phyloP scores from a whole-genome alignment of 1,140 invertebrate genomes.

The Leptinotarsa texana region DNA sequence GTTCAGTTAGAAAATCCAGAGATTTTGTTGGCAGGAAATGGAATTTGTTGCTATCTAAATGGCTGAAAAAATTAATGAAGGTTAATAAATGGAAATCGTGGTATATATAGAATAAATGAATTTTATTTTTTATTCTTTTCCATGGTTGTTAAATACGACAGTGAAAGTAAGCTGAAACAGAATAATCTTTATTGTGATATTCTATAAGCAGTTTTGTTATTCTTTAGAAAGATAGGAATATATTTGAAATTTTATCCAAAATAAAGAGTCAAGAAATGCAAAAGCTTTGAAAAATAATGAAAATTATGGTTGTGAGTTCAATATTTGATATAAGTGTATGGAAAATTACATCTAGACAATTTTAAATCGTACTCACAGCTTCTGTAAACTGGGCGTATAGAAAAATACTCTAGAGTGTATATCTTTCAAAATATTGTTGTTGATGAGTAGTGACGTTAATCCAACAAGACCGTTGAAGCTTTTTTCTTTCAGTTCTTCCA shows the following conservation, averaged over 20 bases:
- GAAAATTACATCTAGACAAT: too few species aligned
- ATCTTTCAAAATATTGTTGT: slow-evolving; percentile 51
- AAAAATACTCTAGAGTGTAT: slow-evolving; percentile 47
- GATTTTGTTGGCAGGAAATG: slow-evolving; percentile 70
- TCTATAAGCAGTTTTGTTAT: too few species aligned
- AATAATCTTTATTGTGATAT: too few species aligned
- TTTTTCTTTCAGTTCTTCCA: slow-evolving; percentile 48
- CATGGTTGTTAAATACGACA: too few species aligned
- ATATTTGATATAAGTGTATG: too few species aligned
- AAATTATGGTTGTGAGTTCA: too few species aligned
- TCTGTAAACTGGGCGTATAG: slow-evolving; percentile 48
- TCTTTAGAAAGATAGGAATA: too few species aligned
- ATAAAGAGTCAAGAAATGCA: too few species aligned
- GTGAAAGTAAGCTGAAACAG: too few species aligned
- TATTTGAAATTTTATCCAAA: too few species aligned
- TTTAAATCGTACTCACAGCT: slow-evolving; percentile 44
- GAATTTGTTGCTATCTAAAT: slow-evolving; percentile 80
- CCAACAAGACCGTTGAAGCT: slow-evolving; percentile 49
- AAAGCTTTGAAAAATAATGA: too few species aligned
- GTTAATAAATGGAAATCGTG: neutral
- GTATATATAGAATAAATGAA: neutral
- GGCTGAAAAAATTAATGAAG: slow-evolving; percentile 60
- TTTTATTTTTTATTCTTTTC: neutral
- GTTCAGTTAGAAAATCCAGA: slow-evolving; percentile 67
- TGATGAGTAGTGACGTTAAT: slow-evolving; percentile 49